A percentile compares a stretch with the other conserved stretches of the same genome.
These are phyloP conservation scores for Sphaerophoria taeniata DNA, from an alignment of 2,888 invertebrate species.

Conservation along the genomic window DNA sequence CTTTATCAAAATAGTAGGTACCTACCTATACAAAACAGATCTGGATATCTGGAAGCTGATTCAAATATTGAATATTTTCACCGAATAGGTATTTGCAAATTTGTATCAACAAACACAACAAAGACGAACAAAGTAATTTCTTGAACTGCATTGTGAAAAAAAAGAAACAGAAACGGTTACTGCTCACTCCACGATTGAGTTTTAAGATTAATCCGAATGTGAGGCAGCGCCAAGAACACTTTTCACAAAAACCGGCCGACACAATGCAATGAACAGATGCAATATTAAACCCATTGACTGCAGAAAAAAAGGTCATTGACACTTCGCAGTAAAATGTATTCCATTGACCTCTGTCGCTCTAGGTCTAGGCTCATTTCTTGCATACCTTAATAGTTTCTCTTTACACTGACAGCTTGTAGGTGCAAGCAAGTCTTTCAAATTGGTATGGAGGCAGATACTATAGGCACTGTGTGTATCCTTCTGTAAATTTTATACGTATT, in stretches of 20 bases:
- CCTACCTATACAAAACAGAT: no score
- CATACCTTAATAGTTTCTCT: background rate
- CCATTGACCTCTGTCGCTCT: slow-evolving; percentile 50
- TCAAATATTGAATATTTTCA: no score
- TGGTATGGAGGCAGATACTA: no score
- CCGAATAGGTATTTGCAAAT: no score
- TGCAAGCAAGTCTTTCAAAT: no score
- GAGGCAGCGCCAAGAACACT: background rate
- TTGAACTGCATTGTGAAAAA: background rate
- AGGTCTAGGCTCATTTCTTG: slow-evolving; percentile 31
- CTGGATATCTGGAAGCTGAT: no score
- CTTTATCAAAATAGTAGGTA: no score
- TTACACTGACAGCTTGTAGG: no score
- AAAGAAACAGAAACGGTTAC: background rate
- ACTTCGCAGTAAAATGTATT: slow-evolving; percentile 46
- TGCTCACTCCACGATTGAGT: slow-evolving; percentile 26
- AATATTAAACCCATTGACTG: slow-evolving; percentile 16
- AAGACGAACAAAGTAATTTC: background rate
- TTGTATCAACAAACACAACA: no score
- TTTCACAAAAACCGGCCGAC: background rate
- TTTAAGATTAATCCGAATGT: background rate
- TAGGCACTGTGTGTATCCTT: no score
- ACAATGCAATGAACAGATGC: background rate
- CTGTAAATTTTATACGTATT: no score
- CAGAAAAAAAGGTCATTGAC: slow-evolving; percentile 46